Conservation (phyloP, 1,140 invertebrate species). For the Meloidogyne hapla region DNA sequence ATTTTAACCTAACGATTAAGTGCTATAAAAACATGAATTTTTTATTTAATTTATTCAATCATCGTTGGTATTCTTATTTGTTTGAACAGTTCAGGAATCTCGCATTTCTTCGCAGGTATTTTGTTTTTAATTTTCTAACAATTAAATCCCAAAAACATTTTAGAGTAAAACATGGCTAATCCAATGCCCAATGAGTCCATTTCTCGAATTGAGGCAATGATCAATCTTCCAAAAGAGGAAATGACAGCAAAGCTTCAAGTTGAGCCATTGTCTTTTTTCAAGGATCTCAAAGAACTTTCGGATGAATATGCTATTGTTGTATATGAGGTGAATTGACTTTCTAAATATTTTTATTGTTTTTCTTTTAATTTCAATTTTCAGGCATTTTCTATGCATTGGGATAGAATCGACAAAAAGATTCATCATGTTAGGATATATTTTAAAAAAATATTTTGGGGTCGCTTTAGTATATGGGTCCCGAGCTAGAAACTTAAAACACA, state of each 20-base stretch:
- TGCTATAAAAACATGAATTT: neutral
- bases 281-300: neutral
- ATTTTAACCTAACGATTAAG: neutral
- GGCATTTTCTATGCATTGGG: neutral
- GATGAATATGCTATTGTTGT: neutral
- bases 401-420: neutral
- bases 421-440: neutral
- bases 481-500: too few relatives aligned
- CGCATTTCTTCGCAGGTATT: too few relatives aligned
- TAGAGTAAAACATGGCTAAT: neutral
- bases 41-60: neutral
- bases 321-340: neutral
- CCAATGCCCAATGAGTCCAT: neutral
- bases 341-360: neutral
- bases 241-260: neutral
- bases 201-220: neutral
- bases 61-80: neutral
- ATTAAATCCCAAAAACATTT: neutral
- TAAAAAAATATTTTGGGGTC: neutral
- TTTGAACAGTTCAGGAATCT: too few relatives aligned
- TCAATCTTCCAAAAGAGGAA: neutral
- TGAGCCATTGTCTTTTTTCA: neutral
- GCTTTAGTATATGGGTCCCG: too few relatives aligned
- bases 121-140: neutral
- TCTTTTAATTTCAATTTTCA: neutral